Base-by-base conservation (phyloP, 2,797 vertebrate genomes). In the Buphagus erythrorhynchus region DNA sequence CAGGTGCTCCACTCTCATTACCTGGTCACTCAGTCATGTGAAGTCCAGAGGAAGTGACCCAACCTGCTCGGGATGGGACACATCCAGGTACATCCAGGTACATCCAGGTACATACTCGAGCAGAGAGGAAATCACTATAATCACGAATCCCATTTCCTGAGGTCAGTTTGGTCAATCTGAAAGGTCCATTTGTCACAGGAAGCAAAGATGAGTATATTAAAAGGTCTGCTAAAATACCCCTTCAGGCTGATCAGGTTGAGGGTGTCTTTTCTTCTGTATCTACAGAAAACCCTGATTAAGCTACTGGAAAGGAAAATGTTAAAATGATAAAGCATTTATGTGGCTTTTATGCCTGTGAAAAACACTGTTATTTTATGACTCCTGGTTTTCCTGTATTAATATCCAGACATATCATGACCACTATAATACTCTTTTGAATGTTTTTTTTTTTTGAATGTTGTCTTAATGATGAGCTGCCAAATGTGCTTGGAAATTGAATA, bases 171-270 rank as follows among this genome's bases (percentile, higher is more conserved):
- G 66, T 72, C 42, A 84, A 28, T 59, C n/a, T n/a, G 55, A 63
- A 95, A 59, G 46, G 88, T 86, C 59, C 69, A 43, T 80, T 95
- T 96, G 62, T 65, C 89, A 82, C 21, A 93, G 45, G 35, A 90
- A 29, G 58, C 18, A 75, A 77, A 95, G 62, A 94, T 29, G 14
- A 95, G 52, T 55, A 77, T 63, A 21, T 79, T 45, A 67, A 79
- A 83, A 93, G 29, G 17, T 75, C 52, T 80, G 68, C 11, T 77
- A 81, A 87, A 80, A 88, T 18, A 58, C 1, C 51, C 55, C 13
- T 35, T 68, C 15, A 85, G 36, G 61, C 4, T 66, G 49, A 80
- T 38, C 78, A 55, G 13, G 28, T 22, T 61, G 43, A 76, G 40
- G 9, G 35, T 22, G 78, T 78, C 6, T 88, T 83, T 80, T 77